phyloP scores from a whole-genome alignment of 2,113 vertebrate genomes.

The Martes martes region DNA sequence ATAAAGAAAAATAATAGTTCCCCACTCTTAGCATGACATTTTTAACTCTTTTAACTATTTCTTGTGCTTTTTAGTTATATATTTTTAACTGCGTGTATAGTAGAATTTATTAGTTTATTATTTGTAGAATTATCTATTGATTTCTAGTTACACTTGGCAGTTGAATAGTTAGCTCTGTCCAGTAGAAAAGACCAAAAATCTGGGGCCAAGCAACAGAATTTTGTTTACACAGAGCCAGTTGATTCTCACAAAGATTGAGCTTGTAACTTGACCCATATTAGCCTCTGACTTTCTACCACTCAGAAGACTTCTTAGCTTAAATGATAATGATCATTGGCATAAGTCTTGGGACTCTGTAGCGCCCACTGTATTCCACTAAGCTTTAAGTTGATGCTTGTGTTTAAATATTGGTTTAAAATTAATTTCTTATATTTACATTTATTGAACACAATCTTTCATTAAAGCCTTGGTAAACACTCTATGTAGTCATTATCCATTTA shows the following conservation, averaged over 20 bases:
- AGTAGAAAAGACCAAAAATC: background rate
- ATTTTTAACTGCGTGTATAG: background rate
- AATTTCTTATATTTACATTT: background rate
- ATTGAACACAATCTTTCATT: background rate
- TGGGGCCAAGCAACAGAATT: background rate
- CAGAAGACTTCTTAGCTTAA: background rate
- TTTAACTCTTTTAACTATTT: background rate
- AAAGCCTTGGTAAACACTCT: background rate
- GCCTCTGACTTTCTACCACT: background rate
- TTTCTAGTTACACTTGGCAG: background rate
- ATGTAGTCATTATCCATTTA: background rate
- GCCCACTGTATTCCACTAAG: background rate
- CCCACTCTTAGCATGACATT: background rate
- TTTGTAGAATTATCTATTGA: background rate
- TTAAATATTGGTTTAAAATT: background rate
- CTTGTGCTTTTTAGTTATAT: background rate
- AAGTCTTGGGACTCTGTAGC: background rate
- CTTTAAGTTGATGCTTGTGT: background rate
- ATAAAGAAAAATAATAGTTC: background rate
- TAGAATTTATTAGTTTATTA: background rate
- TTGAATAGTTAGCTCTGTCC: background rate
- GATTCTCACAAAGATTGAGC: background rate
- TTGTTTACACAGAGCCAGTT: background rate
- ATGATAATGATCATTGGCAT: background rate
- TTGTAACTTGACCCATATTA: background rate